Conservation (phyloP, 2,888 invertebrate genomes). For the Standfussiana lucernea region DNA sequence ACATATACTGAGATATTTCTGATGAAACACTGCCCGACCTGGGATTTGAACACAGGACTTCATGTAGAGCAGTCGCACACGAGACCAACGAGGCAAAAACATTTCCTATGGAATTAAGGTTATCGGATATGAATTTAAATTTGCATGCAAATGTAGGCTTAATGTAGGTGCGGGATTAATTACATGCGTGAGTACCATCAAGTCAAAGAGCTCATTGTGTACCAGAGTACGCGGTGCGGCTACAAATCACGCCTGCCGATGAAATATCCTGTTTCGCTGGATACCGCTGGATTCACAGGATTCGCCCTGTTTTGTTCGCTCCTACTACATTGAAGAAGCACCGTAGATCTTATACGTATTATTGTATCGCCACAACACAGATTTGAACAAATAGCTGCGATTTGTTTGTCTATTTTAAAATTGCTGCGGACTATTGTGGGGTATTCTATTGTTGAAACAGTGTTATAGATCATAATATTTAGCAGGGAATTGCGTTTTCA, state of each 20-base stretch:
- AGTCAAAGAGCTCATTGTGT: constrained; percentile 50
- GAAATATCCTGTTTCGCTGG: constrained; percentile 52
- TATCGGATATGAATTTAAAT: constrained; percentile 53
- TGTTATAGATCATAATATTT: constrained; percentile 7
- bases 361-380: constrained; percentile 45
- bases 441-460: constrained; percentile 4
- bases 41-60: neutral
- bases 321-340: constrained; percentile 41
- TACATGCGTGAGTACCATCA: constrained; percentile 50
- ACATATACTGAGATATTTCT: neutral
- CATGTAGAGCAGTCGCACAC: neutral
- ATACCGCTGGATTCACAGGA: constrained; percentile 9
- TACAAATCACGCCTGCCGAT: constrained; percentile 51
- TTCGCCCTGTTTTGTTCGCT: constrained; percentile 49
- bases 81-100: neutral
- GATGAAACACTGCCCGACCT: neutral
- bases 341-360: constrained; percentile 42
- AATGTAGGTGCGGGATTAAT: constrained; percentile 63
- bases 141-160: constrained; percentile 59
- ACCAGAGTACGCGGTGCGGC: constrained; percentile 19
- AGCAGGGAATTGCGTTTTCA: neutral
- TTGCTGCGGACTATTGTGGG: constrained; percentile 11
- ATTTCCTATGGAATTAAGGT: constrained; percentile 22
- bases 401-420: constrained; percentile 45
- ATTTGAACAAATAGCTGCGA: constrained; percentile 34